phyloP scores from a whole-genome alignment of 2,797 vertebrate species.

The Diplodus sargus region DNA sequence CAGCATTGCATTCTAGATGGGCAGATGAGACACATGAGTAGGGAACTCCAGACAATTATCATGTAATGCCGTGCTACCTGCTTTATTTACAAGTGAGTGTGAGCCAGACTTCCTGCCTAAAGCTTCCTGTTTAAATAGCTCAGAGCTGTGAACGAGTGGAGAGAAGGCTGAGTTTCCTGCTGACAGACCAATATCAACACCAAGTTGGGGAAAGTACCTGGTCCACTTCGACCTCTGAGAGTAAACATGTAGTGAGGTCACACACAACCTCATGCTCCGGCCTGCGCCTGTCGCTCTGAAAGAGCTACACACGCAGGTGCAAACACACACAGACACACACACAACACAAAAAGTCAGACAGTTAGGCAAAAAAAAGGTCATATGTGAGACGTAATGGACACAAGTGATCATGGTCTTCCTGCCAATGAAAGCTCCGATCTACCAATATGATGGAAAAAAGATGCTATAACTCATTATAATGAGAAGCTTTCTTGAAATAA shows the following conservation, averaged over 20 bases:
- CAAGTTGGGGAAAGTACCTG: slow-evolving; percentile 85
- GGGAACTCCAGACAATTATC: slow-evolving; percentile 17
- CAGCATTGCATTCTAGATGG: slow-evolving; percentile 6
- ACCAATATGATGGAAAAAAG: no score
- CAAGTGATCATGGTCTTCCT: slow-evolving; percentile 15
- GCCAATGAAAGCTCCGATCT: no score
- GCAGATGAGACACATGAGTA: slow-evolving; percentile 23
- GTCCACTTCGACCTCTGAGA: slow-evolving; percentile 91
- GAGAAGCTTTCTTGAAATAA: no score
- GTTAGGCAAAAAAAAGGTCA: slow-evolving; percentile 63
- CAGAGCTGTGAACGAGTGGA: slow-evolving; percentile 49
- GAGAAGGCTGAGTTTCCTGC: slow-evolving; percentile 85
- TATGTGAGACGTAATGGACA: slow-evolving; percentile 25
- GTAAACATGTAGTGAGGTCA: slow-evolving; percentile 85
- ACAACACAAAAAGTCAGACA: slow-evolving; percentile 60
- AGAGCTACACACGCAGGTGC: slow-evolving; percentile 86
- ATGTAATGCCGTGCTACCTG: slow-evolving; percentile 49
- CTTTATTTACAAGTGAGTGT: slow-evolving; percentile 72
- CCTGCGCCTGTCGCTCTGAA: slow-evolving; percentile 87
- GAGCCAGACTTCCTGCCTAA: slow-evolving; percentile 74
- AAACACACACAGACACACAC: slow-evolving; percentile 52
- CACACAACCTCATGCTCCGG: slow-evolving; percentile 82
- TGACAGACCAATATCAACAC: slow-evolving; percentile 74
- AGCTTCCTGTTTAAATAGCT: slow-evolving; percentile 77
- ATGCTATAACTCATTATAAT: no score